Conservation (phyloP, 2,888 invertebrate genomes). For the Synergus japonicus region DNA sequence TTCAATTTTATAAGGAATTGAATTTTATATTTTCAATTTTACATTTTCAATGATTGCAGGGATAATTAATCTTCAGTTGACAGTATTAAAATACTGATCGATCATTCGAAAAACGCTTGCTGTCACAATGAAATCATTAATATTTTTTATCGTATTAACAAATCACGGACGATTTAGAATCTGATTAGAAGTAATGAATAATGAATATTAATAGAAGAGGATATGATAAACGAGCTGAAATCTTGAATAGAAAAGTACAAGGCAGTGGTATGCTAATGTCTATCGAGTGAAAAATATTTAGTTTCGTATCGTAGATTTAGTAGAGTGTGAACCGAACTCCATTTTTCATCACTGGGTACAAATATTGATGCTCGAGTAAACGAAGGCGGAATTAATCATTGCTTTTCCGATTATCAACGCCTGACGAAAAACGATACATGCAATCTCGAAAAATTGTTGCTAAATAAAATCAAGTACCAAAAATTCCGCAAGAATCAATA, state of each 20-base stretch:
- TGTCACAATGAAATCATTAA: conserved; percentile 30
- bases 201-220: conserved; percentile 38
- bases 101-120: background rate
- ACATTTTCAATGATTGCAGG: background rate
- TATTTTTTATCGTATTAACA: conserved; percentile 1
- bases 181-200: conserved; percentile 35
- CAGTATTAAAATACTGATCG: background rate
- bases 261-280: background rate
- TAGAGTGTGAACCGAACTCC: conserved; percentile 33
- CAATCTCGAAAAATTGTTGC: background rate
- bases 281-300: conserved; percentile 32
- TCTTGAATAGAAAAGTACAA: conserved; percentile 10
- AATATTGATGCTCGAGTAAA: conserved; percentile 38
- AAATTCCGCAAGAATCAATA: too few species aligned
- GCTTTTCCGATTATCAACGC: conserved; percentile 21
- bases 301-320: conserved; percentile 28
- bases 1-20: too few species aligned
- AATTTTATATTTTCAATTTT: too few species aligned
- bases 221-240: conserved; percentile 35
- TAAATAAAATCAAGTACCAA: background rate
- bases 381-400: conserved; percentile 12
- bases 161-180: conserved; percentile 22
- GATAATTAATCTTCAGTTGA: background rate
- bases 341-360: conserved; percentile 26
- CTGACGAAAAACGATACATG: background rate